These are phyloP conservation scores for Smittia aterrima DNA, from an alignment of 2,888 invertebrate genomes.

Conservation along the genomic window DNA sequence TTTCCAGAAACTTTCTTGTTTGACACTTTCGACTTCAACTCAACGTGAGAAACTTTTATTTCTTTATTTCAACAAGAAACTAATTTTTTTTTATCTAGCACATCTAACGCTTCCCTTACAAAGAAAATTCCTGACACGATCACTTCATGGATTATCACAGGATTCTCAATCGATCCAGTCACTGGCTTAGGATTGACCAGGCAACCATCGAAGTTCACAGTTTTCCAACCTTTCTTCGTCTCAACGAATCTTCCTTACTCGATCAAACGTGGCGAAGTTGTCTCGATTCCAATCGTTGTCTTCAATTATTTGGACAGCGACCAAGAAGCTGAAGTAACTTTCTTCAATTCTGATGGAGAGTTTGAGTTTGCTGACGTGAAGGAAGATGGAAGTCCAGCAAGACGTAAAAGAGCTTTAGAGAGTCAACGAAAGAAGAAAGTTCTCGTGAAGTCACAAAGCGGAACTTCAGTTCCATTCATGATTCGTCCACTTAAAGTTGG, in stretches of 20 bases:
- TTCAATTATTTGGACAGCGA: conserved; percentile 84
- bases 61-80: no score
- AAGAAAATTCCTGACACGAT: conserved; percentile 76
- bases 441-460: conserved; percentile 66
- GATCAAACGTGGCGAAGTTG: conserved; percentile 84
- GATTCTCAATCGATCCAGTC: conserved; percentile 74
- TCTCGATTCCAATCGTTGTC: conserved; percentile 82
- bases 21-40: background rate
- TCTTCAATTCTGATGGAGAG: conserved; percentile 77
- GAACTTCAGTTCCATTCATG: conserved; percentile 79
- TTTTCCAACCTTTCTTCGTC: conserved; percentile 81
- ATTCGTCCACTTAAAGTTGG: conserved; percentile 74
- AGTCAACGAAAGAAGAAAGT: conserved; percentile 69
- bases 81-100: conserved; percentile 49
- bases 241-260: conserved; percentile 84
- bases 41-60: background rate
- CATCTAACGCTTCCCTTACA: conserved; percentile 60
- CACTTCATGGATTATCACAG: conserved; percentile 80
- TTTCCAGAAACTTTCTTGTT: conserved; percentile 37
- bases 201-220: conserved; percentile 64
- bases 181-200: conserved; percentile 75
- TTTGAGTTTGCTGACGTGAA: conserved; percentile 78
- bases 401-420: conserved; percentile 57
- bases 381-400: conserved; percentile 60
- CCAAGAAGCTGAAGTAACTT: conserved; percentile 73